Evolutionary conservation across 2,113 vertebrate genomes (phyloP).

Genomic region (Brienomyrus brachyistius): DNA sequence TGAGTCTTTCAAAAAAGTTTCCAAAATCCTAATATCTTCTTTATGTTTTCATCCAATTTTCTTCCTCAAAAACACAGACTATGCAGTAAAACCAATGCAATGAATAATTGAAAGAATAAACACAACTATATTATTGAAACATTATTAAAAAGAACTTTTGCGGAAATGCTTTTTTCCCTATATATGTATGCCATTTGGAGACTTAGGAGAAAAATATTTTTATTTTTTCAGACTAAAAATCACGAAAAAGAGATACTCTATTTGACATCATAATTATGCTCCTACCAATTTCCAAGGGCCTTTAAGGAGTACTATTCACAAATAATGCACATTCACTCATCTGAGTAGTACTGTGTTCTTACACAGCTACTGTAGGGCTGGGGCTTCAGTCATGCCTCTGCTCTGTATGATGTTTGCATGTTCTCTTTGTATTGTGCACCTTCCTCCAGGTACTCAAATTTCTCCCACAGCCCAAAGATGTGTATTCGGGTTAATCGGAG

Average conservation of each 20-base stretch:
- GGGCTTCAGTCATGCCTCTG: not conserved
- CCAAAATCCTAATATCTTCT: not conserved
- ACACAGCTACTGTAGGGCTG: not conserved
- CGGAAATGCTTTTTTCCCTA: not conserved
- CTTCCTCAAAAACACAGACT: not conserved
- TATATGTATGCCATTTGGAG: not conserved
- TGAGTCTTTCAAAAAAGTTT: too few species aligned
- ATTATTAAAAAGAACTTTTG: not conserved
- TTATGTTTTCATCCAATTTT: not conserved
- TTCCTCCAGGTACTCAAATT: not conserved
- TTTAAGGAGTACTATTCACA: not conserved
- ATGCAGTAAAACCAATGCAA: not conserved
- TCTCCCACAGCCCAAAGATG: not conserved
- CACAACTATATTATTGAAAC: not conserved
- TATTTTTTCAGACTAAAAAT: not conserved
- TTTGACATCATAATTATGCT: not conserved
- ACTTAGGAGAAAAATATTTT: not conserved
- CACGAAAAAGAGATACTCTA: not conserved
- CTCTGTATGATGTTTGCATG: not conserved
- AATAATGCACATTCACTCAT: too few species aligned
- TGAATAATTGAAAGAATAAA: not conserved
- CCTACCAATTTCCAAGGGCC: not conserved
- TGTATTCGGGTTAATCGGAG: not conserved
- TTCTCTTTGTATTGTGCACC: not conserved
- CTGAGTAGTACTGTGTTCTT: not conserved